Base-by-base conservation (phyloP, 2,113 vertebrate genomes). In the Podocnemis expansa region DNA sequence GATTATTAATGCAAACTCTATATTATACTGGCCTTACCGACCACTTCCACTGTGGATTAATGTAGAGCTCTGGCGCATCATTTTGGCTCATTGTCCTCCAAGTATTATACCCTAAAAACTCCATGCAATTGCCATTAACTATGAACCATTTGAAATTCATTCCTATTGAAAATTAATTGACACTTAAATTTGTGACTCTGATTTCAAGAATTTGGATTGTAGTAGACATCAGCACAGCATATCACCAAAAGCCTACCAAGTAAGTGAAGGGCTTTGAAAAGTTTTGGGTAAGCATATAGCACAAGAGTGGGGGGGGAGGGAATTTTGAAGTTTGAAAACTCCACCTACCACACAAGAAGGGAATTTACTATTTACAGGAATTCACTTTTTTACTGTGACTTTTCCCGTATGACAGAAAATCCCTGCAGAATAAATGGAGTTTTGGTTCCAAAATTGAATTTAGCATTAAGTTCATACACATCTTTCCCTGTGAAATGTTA, bases 401-500 rank as follows among this genome's bases (percentile, higher is more conserved):
- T 21, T 82, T 10, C 41, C 5, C 1, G 11, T 1, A 86, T 29
- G 5, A 58, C 22, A 84, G 58, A 55, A 88, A 84, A 86, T 27
- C 24, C n/a, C 19, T 38, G 3, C n/a, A 11, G 45, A 45, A 82
- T 51, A 88, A 84, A 86, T 29, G 87, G 24, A 8, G 11, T 63
- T n/a, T 12, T 29, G 5, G 16, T 70, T 79, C 51, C 54, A 92
- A 51, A 24, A n/a, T 29, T 25, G 16, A 55, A 94, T 90, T 63
- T 56, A 85, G 58, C 38, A 63, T 10, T 85, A 24, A 19, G 43
- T 38, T 54, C 82, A 3, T 78, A 43, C 6, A 3, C 2, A 8
- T 2, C 22, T 2, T 75, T 86, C 0, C 54, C 80, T 45, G 12
- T 27, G 82, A 87, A 73, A 2, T 0, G 3, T 0, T 5, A 29